Evolutionary conservation across 2,113 vertebrate genomes (phyloP).

Genomic region (Rhinolophus ferrumequinum): DNA sequence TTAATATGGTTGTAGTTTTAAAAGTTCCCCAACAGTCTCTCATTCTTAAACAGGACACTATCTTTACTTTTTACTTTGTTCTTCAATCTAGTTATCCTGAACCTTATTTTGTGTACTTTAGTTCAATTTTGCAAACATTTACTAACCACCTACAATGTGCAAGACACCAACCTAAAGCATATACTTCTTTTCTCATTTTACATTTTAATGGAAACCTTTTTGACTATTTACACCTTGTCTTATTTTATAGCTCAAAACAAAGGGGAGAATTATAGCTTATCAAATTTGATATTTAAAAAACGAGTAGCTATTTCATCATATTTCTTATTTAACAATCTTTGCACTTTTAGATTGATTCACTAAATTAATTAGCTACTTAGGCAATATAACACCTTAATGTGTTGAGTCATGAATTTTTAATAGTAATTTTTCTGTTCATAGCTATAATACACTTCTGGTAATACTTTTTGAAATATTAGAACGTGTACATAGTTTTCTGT

Average conservation of each 20-base stretch:
- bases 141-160: neutral
- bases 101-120: neutral
- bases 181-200: neutral
- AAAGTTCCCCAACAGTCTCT: neutral
- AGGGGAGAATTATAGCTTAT: conserved; percentile 30
- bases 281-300: conserved; percentile 56
- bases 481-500: conserved; percentile 26
- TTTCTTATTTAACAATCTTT: conserved; percentile 55
- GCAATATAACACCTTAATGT: conserved; percentile 60
- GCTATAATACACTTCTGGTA: conserved; percentile 57
- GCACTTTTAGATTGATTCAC: conserved; percentile 44
- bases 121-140: conserved; percentile 31
- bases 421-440: conserved; percentile 56
- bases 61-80: neutral
- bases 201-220: conserved; percentile 17
- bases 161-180: neutral
- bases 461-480: conserved; percentile 54
- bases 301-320: conserved; percentile 34
- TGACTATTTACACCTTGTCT: conserved; percentile 26
- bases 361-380: conserved; percentile 71
- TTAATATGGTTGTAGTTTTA: neutral
- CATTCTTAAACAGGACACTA: neutral
- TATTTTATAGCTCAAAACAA: conserved; percentile 40
- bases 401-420: conserved; percentile 68
- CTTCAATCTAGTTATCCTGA: neutral